These are phyloP conservation scores for Eulemur rufifrons DNA, from an alignment of 2,113 vertebrate species.

Conservation along the genomic window DNA sequence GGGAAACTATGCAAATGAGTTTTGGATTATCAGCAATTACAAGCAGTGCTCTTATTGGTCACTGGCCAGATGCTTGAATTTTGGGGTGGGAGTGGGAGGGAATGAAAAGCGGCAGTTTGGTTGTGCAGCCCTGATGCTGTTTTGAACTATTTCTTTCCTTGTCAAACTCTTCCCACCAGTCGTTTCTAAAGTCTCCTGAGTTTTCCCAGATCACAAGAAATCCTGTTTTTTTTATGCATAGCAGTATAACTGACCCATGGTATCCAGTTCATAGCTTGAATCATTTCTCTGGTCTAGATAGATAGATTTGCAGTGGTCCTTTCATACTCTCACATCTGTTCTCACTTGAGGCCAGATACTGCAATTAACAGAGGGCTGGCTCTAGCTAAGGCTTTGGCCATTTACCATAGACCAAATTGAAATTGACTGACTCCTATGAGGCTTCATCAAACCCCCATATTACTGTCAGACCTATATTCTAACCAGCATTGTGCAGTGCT, in stretches of 20 bases:
- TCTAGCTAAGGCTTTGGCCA: constrained; percentile 10
- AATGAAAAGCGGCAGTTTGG: constrained; percentile 1
- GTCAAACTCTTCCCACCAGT: neutral
- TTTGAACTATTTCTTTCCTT: neutral
- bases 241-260: neutral
- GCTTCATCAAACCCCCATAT: neutral
- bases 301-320: constrained; percentile 15
- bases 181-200: neutral
- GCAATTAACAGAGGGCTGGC: constrained; percentile 35
- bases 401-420: constrained; percentile 32
- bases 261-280: neutral
- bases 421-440: constrained; percentile 19
- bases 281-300: constrained; percentile 16
- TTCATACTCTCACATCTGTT: constrained; percentile 49
- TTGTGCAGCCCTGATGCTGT: neutral
- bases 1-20: constrained; percentile 43
- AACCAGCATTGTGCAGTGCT: neutral
- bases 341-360: constrained; percentile 27
- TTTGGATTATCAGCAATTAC: constrained; percentile 46
- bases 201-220: neutral
- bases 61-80: constrained; percentile 37
- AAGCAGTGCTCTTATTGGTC: constrained; percentile 51
- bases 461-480: constrained; percentile 4
- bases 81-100: neutral
- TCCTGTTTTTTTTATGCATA: neutral